These are phyloP conservation scores for Euura lappo DNA, from an alignment of 1,140 invertebrate genomes.

Conservation along the genomic window DNA sequence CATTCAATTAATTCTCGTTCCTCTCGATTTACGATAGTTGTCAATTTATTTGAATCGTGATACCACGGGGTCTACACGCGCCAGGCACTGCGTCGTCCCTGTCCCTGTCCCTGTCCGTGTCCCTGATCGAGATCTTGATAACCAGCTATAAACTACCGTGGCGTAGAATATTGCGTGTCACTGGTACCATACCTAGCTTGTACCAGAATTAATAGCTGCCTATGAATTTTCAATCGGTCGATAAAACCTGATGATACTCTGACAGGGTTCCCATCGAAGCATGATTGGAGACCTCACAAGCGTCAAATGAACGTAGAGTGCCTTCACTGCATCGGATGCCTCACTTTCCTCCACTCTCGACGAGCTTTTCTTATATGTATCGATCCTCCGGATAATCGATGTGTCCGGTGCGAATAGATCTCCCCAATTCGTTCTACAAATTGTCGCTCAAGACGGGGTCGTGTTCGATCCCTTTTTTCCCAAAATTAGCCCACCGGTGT, in stretches of 20 bases:
- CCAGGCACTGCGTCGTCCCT: not conserved
- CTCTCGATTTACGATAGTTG: constrained; percentile 26
- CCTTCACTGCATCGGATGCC: not conserved
- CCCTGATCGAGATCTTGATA: constrained; percentile 8
- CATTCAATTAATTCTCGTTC: constrained; percentile 35
- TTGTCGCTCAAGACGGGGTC: too few relatives aligned
- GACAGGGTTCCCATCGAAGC: constrained; percentile 25
- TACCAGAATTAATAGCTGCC: constrained; percentile 36
- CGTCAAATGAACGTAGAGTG: constrained; percentile 8
- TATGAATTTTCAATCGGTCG: constrained; percentile 30
- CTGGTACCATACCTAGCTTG: constrained; percentile 18
- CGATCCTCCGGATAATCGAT: too few relatives aligned
- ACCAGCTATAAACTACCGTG: constrained; percentile 13
- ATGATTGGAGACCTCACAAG: constrained; percentile 6
- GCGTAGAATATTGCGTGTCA: constrained; percentile 27
- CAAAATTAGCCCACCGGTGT: too few relatives aligned
- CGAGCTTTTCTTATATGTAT: too few relatives aligned
- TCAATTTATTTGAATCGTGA: constrained; percentile 19
- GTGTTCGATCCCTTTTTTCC: too few relatives aligned
- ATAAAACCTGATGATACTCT: constrained; percentile 33
- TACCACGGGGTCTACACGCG: not conserved
- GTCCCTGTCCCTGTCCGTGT: not conserved
- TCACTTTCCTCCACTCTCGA: not conserved
- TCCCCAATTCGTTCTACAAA: too few relatives aligned
- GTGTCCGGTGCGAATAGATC: too few relatives aligned